phyloP scores from a whole-genome alignment of 1,140 invertebrate species.

The Ostrea denselamellosa region DNA sequence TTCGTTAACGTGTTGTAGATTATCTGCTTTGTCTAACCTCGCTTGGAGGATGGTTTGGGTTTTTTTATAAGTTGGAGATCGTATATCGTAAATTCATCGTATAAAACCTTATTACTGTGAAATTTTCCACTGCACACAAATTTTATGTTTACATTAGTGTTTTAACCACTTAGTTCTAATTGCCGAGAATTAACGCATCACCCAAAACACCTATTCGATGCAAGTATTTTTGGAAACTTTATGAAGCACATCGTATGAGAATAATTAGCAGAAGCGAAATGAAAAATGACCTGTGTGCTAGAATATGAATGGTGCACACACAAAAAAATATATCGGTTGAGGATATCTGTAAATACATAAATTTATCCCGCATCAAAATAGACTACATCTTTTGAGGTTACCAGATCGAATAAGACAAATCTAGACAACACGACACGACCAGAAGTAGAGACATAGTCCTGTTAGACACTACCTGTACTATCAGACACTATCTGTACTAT shows the following conservation, averaged over 20 bases:
- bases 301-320: neutral
- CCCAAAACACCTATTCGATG: neutral
- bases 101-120: neutral
- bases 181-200: neutral
- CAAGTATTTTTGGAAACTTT: slow-evolving; percentile 6
- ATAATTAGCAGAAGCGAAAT: neutral
- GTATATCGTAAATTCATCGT: neutral
- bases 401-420: too few relatives aligned
- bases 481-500: too few relatives aligned
- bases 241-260: neutral
- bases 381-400: too few relatives aligned
- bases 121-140: neutral
- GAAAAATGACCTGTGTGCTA: neutral
- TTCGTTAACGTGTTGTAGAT: too few relatives aligned
- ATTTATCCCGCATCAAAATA: too few relatives aligned
- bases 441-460: too few relatives aligned
- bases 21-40: too few relatives aligned
- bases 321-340: too few relatives aligned
- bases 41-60: too few relatives aligned
- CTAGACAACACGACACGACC: too few relatives aligned
- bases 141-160: neutral
- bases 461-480: too few relatives aligned
- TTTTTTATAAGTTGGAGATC: neutral
- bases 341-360: too few relatives aligned
- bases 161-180: slow-evolving; percentile 11